A percentile compares a stretch with the other conserved stretches of the same genome.
These are phyloP conservation scores for Anastatus disparis DNA, from an alignment of 1,140 invertebrate genomes.

Conservation along the genomic window DNA sequence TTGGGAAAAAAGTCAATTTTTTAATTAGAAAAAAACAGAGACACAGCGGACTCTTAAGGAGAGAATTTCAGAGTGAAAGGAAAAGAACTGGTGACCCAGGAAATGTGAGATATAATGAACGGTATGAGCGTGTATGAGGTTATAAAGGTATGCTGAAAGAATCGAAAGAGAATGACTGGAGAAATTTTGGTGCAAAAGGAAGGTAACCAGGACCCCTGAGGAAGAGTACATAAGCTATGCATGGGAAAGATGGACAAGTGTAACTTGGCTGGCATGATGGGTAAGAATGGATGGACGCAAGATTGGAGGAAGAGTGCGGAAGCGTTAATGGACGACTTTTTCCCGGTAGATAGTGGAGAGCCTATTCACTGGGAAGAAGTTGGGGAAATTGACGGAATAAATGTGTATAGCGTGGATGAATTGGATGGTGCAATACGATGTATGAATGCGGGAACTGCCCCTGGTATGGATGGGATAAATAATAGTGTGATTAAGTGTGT, in stretches of 20 bases:
- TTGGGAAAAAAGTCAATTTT: too few species aligned
- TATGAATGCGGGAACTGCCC: constrained; percentile 28
- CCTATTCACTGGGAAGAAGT: neutral
- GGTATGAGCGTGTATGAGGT: neutral
- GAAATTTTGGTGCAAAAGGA: neutral
- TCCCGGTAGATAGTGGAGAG: neutral
- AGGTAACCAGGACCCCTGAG: neutral
- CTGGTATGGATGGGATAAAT: too few species aligned
- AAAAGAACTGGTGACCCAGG: too few species aligned
- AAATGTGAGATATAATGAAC: neutral
- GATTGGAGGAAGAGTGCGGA: neutral
- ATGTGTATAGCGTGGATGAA: neutral
- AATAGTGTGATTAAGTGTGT: constrained; percentile 38
- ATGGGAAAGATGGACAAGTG: too few species aligned
- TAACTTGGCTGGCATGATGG: too few species aligned
- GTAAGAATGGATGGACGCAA: too few species aligned
- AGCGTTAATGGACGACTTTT: too few species aligned
- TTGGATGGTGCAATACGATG: neutral
- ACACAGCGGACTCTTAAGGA: too few species aligned
- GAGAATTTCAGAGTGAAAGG: neutral
- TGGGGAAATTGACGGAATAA: neutral
- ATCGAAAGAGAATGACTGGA: too few species aligned
- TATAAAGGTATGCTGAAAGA: neutral
- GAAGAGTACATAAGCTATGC: too few species aligned
- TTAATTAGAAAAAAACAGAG: too few species aligned